Conservation (phyloP, 1,140 invertebrate species). For the Platyura marginata region DNA sequence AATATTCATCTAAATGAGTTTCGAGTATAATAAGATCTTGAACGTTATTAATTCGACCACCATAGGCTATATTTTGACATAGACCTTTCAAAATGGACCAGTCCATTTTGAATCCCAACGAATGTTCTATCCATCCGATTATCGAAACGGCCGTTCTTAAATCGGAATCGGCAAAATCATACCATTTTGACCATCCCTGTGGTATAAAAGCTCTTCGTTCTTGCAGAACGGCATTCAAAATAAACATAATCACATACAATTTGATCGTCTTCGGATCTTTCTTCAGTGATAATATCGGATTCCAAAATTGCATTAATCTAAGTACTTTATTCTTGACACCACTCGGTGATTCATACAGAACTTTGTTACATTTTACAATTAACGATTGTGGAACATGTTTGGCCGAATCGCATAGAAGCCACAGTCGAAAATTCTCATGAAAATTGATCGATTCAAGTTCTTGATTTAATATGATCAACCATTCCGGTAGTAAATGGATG, state of each 20-base stretch:
- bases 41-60: constrained; percentile 67
- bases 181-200: constrained; percentile 69
- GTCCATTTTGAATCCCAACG: constrained; percentile 25
- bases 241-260: constrained; percentile 21
- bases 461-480: constrained; percentile 56
- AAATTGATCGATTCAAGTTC: constrained; percentile 38
- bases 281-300: constrained; percentile 6
- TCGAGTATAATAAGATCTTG: constrained; percentile 57
- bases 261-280: constrained; percentile 17
- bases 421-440: constrained; percentile 47
- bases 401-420: constrained; percentile 42
- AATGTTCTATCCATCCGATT: constrained; percentile 35
- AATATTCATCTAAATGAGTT: constrained; percentile 57
- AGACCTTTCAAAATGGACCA: constrained; percentile 71
- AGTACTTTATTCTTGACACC: constrained; percentile 39
- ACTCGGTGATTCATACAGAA: constrained; percentile 66
- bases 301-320: constrained; percentile 26
- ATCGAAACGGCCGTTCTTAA: constrained; percentile 57
- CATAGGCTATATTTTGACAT: constrained; percentile 68
- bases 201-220: constrained; percentile 73
- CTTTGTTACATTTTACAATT: constrained; percentile 36
- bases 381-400: constrained; percentile 14
- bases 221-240: constrained; percentile 61
- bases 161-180: constrained; percentile 79
- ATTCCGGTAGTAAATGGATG: constrained; percentile 65